Evolutionary conservation across 2,113 vertebrate species (phyloP).

Genomic region (Notiomystis cincta): DNA sequence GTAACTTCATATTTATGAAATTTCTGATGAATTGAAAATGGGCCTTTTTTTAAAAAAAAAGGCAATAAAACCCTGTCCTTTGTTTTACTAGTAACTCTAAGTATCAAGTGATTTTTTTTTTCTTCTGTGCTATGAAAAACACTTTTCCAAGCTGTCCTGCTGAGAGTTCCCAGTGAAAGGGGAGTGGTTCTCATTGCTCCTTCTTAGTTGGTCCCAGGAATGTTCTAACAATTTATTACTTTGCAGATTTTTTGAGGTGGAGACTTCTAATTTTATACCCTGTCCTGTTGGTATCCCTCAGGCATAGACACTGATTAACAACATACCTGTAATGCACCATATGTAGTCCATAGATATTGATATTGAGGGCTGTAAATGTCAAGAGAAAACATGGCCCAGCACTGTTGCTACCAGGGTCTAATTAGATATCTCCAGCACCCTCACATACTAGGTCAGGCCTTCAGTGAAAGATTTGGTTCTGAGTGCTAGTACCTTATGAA

Average conservation of each 20-base stretch:
- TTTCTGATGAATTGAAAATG: neutral
- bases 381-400: neutral
- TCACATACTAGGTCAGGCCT: neutral
- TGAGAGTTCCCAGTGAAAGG: neutral
- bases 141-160: neutral
- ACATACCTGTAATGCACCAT: neutral
- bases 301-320: neutral
- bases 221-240: neutral
- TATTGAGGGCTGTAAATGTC: neutral
- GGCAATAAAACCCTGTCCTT: neutral
- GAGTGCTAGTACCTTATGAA: slow-evolving; percentile 1
- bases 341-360: neutral
- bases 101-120: neutral
- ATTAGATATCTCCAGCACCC: neutral
- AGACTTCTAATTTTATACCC: neutral
- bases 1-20: neutral
- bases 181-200: neutral
- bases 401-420: neutral
- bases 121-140: neutral
- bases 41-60: neutral
- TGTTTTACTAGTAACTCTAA: neutral
- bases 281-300: neutral
- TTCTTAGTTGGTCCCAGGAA: neutral
- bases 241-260: neutral
- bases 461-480: slow-evolving; percentile 1